Evolutionary conservation across 2,888 invertebrate species (phyloP), one percentile per base, ranked within the genome.

Genomic region (Arge pagana): DNA sequence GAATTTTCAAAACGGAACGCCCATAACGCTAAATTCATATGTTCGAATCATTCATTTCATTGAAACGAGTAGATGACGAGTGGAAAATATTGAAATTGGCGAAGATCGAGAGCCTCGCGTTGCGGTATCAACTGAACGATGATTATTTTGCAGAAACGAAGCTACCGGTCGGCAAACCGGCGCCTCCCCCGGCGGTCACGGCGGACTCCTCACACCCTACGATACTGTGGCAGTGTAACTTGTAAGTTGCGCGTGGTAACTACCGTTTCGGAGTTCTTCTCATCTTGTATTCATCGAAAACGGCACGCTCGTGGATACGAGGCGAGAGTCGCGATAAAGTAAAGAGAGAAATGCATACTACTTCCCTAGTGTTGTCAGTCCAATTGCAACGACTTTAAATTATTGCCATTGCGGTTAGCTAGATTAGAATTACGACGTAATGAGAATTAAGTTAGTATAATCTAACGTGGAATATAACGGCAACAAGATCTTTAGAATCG

Each of bases 181-280:
- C 85, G 13, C 61, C 71, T 49, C 68, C 70, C 69, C 70, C 75
- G 65, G 68, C 68, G 67, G 68, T 70, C 71, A 78, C 77, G 84
- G 87, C 83, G 91, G 92, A 89, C 88, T 74, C 76, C 71, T 92
- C 91, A 90, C 93, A 91, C 89, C 93, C 90, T 93, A 93, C 91
- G 92, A 93, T 92, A 93, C 93, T 90, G 90, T 93, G 92, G 93
- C 93, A 92, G 93, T 93, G 91, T 93, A 93, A 93, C 85, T 85
- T 93, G 87, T 93, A 90, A 88, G 78, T 71, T 40, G 59, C 56
- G 57, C 56, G 36, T 55, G 53, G 58, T 58, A 49, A 48, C 54
- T 54, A 42, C 52, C 50, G 58, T 31, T 28, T 50, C 35, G 11
- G 30, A 36, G 23, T 53, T 21, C n/a, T n/a, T n/a, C 24, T 37